A percentile compares a stretch with the other conserved stretches of the same genome.
Conservation (phyloP, 53 echinoderm and acorn worm genomes). For the Antedon mediterranea region DNA sequence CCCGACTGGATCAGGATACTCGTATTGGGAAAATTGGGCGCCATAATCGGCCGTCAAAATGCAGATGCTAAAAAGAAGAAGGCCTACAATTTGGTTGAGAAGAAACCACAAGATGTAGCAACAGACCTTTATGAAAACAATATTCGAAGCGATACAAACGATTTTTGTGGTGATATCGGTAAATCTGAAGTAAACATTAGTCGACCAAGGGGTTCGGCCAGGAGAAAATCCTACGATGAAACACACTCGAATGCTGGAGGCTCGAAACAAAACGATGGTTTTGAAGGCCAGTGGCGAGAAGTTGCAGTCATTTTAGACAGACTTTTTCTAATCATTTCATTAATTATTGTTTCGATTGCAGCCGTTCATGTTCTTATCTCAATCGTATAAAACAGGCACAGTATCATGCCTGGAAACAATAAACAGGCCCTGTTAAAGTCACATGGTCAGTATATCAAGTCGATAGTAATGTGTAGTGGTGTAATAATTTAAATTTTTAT, state of each 20-base stretch:
- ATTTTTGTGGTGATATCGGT: not conserved
- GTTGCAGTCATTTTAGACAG: not conserved
- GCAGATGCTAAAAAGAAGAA: not conserved
- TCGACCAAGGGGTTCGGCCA: not conserved
- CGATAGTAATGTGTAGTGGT: no score
- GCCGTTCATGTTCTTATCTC: not conserved
- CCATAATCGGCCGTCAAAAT: not conserved
- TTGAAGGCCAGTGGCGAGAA: not conserved
- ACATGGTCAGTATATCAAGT: no score
- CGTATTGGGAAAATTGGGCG: not conserved
- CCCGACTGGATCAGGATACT: conserved; percentile 6
- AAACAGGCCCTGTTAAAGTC: no score
- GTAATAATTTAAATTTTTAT: no score
- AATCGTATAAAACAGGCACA: not conserved
- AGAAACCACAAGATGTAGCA: not conserved
- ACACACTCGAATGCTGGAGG: not conserved
- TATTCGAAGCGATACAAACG: not conserved
- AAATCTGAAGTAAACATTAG: not conserved
- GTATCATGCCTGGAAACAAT: no score
- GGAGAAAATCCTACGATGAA: not conserved
- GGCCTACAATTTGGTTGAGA: not conserved
- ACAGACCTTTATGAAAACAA: not conserved
- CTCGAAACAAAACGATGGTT: not conserved
- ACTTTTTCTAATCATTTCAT: not conserved
- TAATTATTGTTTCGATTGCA: not conserved